Percentiles rank a stretch among this genome's conserved stretches.
These are phyloP conservation scores for Myotis daubentonii DNA, from an alignment of 2,797 vertebrate genomes.

Conservation along the genomic window DNA sequence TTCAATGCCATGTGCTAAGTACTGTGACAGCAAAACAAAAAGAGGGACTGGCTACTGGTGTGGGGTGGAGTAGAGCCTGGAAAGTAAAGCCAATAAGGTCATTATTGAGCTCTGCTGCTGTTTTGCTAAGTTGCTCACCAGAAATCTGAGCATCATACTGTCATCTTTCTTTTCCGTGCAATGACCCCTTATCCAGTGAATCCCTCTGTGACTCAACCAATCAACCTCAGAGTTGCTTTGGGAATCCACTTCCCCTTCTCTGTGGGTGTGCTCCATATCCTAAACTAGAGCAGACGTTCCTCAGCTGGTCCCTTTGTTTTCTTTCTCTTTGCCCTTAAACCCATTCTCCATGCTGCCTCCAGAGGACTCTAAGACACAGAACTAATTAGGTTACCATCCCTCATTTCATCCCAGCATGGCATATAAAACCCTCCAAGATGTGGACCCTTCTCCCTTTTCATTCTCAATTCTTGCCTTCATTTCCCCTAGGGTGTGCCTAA, in stretches of 20 bases:
- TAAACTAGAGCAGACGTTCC: background rate
- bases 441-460: background rate
- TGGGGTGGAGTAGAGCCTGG: background rate
- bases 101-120: too few relatives aligned
- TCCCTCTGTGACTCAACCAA: background rate
- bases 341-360: background rate
- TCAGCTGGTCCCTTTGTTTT: background rate
- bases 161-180: background rate
- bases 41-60: background rate
- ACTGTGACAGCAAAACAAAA: background rate
- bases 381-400: background rate
- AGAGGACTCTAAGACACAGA: background rate
- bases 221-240: background rate
- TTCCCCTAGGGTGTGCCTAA: fast-evolving
- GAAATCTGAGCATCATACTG: background rate
- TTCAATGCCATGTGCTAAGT: background rate
- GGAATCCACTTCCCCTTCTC: background rate
- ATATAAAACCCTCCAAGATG: background rate
- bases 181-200: background rate
- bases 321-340: background rate
- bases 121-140: background rate
- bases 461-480: background rate
- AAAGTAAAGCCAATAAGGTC: background rate
- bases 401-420: background rate
- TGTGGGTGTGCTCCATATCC: background rate